phyloP scores from a whole-genome alignment of 2,113 vertebrate genomes.

The Cryptoleucopteryx plumbea region DNA sequence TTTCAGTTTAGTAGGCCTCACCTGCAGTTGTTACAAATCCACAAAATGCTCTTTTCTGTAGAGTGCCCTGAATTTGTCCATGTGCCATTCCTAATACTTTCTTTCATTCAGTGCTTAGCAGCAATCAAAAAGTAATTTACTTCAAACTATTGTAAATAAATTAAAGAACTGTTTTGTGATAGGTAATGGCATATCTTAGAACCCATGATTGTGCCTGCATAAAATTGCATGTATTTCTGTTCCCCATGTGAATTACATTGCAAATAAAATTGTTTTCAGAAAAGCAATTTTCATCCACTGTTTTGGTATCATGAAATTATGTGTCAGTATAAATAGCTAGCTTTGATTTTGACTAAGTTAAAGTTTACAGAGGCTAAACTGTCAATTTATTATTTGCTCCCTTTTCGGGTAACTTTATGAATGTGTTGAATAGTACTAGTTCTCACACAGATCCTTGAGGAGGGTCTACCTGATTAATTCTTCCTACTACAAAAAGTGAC shows the following conservation, averaged over 20 bases:
- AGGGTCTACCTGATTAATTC: not conserved
- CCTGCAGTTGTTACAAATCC: not conserved
- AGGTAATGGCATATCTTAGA: not conserved
- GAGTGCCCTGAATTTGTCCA: not conserved
- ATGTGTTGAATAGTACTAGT: not conserved
- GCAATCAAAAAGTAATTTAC: not conserved
- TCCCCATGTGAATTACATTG: not conserved
- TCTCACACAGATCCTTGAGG: not conserved
- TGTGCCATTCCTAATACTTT: not conserved
- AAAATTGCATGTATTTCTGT: not conserved
- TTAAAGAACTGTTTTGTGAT: not conserved
- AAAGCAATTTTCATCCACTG: not conserved
- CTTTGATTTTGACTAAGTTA: not conserved
- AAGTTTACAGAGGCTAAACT: not conserved
- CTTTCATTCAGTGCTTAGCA: rapidly evolving
- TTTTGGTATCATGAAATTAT: not conserved
- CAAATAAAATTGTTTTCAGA: not conserved
- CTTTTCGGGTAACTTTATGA: not conserved
- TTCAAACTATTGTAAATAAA: not conserved
- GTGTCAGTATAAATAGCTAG: not conserved
- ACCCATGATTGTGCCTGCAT: not conserved
- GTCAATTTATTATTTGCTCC: not conserved
- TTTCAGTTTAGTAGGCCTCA: not conserved
- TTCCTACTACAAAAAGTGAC: not conserved
- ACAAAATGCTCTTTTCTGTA: not conserved